A percentile compares a stretch with the other conserved stretches of the same genome.
Conservation (phyloP, 2,888 invertebrate genomes). For the Temnothorax unifasciatus region DNA sequence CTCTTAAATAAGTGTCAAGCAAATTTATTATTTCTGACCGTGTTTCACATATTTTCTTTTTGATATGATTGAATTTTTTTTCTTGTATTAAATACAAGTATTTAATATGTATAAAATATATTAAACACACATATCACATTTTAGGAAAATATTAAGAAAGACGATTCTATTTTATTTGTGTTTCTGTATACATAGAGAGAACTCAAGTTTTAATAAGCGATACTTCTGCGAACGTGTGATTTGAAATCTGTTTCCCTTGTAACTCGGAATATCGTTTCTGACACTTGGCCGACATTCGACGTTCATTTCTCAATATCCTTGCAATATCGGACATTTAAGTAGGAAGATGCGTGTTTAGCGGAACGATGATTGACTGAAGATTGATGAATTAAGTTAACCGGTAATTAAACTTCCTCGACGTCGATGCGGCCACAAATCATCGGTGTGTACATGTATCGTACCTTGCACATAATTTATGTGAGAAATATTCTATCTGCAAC, state of each 20-base stretch:
- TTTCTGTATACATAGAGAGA: background rate
- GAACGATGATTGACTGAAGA: background rate
- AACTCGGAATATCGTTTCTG: conserved; percentile 1
- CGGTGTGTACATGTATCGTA: background rate
- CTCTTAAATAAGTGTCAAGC: background rate
- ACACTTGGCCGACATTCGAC: conserved; percentile 18
- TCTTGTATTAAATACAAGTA: background rate
- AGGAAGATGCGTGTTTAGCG: background rate
- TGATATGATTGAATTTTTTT: conserved; percentile 10
- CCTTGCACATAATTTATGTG: background rate
- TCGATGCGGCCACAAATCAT: background rate
- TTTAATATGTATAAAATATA: conserved; percentile 19
- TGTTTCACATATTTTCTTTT: background rate
- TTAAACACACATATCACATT: conserved; percentile 17
- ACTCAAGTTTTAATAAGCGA: background rate
- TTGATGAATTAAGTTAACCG: conserved; percentile 5
- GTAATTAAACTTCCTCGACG: conserved; percentile 13
- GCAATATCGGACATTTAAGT: conserved; percentile 6
- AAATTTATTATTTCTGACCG: background rate
- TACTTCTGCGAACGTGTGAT: background rate
- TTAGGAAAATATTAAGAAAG: conserved; percentile 23
- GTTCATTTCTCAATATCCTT: conserved; percentile 6
- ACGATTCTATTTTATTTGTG: background rate
- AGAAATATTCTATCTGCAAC: conserved; percentile 18
- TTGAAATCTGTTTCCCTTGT: background rate